These are phyloP conservation scores for Aphidius gifuensis DNA, from an alignment of 1,140 invertebrate genomes.

Conservation along the genomic window DNA sequence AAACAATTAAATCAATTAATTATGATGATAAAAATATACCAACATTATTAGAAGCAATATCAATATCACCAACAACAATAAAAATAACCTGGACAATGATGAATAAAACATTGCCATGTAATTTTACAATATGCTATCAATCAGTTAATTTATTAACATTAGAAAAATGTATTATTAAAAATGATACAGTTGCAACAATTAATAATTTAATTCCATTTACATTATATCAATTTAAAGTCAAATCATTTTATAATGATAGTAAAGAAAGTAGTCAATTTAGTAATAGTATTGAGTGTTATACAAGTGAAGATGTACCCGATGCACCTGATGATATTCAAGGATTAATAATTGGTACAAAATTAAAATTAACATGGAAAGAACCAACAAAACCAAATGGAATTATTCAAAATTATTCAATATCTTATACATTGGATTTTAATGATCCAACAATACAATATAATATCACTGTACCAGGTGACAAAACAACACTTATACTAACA, in stretches of 20 bases:
- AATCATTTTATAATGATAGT: conserved; percentile 43
- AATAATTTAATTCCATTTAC: conserved; percentile 60
- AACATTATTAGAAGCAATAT: conserved; percentile 52
- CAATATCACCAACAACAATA: conserved; percentile 52
- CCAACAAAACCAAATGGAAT: conserved; percentile 53
- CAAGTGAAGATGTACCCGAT: conserved; percentile 58
- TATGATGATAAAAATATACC: conserved; percentile 40
- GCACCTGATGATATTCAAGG: conserved; percentile 54
- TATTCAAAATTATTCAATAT: conserved; percentile 52
- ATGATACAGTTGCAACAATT: conserved; percentile 50
- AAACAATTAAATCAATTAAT: conserved; percentile 37
- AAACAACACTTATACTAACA: conserved; percentile 45
- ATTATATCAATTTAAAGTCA: conserved; percentile 62
- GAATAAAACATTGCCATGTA: conserved; percentile 37
- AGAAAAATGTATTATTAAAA: conserved; percentile 42
- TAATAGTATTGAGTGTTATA: conserved; percentile 56
- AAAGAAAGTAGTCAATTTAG: conserved; percentile 51
- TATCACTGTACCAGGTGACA: conserved; percentile 48
- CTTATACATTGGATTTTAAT: conserved; percentile 46
- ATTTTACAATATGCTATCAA: conserved; percentile 56
- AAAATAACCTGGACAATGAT: conserved; percentile 52
- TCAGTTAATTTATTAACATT: conserved; percentile 39
- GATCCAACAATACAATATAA: conserved; percentile 47
- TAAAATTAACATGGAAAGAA: conserved; percentile 56
- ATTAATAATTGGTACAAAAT: conserved; percentile 51